Base-by-base conservation (phyloP, 2,113 vertebrate genomes). In the Clarias magur region DNA sequence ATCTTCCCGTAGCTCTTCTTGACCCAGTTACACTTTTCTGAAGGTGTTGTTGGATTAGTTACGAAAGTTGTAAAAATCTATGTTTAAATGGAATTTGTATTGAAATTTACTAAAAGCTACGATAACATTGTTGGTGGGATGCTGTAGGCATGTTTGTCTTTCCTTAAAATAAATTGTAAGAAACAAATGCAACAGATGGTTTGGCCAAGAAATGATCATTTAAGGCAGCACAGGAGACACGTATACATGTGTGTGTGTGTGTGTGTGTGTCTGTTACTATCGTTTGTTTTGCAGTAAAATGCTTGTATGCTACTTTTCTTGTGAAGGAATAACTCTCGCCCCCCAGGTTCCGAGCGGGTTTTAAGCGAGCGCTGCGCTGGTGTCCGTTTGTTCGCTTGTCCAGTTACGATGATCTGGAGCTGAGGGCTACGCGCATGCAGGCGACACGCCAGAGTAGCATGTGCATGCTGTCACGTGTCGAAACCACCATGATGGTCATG, bases 321-420 rank as follows among this genome's bases (percentile, higher is more conserved):
- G 0, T 25, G 13, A 75, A 53, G 21, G 11, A 73, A 42, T 76
- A 4, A 2, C 73, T 81, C 34, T 85, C 27, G 4, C 5, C 23
- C 0, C 0, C 15, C 88, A 99, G 98, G 92, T 99, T 99, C 89
- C 95, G 98, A 80, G 97, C 97, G 0, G 98, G 98, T 60, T 99
- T 99, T 93, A 99, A 98, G 93, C 91, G 91, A 86, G 98, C 96
- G 0, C 97, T 99, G 85, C 96, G 96, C 78, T 99, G 98, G 97
- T 99, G 98, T 80, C 98, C 98, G 0, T 99, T 99, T 91, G 94
- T 99, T 73, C 94, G 96, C 60, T 93, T 99, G 72, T 99, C 98
- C 54, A 97, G 95, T 93, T 96, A 96, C 0, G 98, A 99, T 0
- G 97, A 99, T 91, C 88, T 99, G 85, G 97, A 99, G 89, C 96